Evolutionary conservation across 2,797 vertebrate genomes (phyloP).

Genomic region (Sparus aurata): DNA sequence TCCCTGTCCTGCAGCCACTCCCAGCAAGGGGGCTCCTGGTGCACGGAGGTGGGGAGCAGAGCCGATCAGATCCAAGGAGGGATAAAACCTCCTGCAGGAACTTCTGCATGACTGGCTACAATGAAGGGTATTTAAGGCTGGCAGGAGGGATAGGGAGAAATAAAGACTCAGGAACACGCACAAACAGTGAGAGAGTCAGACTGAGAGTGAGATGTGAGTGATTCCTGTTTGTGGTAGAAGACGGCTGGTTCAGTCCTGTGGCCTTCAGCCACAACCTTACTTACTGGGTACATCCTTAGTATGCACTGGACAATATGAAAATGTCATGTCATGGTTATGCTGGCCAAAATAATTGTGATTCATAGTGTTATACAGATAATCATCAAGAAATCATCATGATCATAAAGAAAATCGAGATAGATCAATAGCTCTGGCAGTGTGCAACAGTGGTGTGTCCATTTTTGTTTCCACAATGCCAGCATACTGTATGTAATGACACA

Average conservation of each 20-base stretch:
- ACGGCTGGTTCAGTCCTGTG: conserved; percentile 30
- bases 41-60: conserved; percentile 29
- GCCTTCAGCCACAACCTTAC: neutral
- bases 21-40: conserved; percentile 51
- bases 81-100: conserved; percentile 55
- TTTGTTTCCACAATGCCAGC: too few relatives aligned
- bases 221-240: conserved; percentile 29
- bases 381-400: too few relatives aligned
- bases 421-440: too few relatives aligned
- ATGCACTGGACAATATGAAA: too few relatives aligned
- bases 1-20: conserved; percentile 12
- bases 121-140: conserved; percentile 44
- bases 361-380: too few relatives aligned
- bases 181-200: neutral
- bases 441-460: too few relatives aligned
- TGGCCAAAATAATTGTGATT: too few relatives aligned
- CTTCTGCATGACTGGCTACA: conserved; percentile 46
- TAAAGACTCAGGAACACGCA: neutral
- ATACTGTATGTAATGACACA: too few relatives aligned
- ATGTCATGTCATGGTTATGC: too few relatives aligned
- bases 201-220: conserved; percentile 22
- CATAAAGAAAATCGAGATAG: too few relatives aligned
- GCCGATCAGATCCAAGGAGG: conserved; percentile 42
- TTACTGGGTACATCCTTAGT: conserved; percentile 3
- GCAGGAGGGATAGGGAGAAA: conserved; percentile 22